Percentiles rank a stretch among this genome's conserved stretches.
Evolutionary conservation across 1,140 invertebrate genomes (phyloP).

Genomic region (Daktulosphaira vitifoliae): DNA sequence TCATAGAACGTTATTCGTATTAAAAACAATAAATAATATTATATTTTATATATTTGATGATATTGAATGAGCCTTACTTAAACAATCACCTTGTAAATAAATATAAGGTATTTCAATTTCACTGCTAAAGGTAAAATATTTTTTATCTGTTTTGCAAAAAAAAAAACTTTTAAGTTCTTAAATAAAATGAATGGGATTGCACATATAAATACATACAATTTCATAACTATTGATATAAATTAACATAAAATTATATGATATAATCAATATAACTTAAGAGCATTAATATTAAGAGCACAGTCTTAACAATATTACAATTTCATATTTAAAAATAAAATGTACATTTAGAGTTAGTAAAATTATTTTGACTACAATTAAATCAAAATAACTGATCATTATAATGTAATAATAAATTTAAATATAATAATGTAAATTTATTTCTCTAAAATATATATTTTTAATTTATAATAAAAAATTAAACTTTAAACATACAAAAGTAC

Average conservation of each 20-base stretch:
- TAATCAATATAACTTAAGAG: slow-evolving; percentile 11
- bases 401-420: background rate
- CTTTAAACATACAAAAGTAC: too few species aligned
- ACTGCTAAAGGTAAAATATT: too few species aligned
- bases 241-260: background rate
- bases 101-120: too few species aligned
- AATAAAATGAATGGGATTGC: slow-evolving; percentile 1
- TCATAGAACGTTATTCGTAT: too few species aligned
- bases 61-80: too few species aligned
- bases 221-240: slow-evolving; percentile 15
- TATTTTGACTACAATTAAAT: background rate
- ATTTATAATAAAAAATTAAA: background rate
- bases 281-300: slow-evolving; percentile 16
- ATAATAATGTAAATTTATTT: background rate
- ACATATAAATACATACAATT: slow-evolving; percentile 11
- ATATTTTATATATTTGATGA: too few species aligned
- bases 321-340: slow-evolving; percentile 7
- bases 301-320: slow-evolving; percentile 14
- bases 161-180: background rate
- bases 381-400: background rate
- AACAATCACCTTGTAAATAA: too few species aligned
- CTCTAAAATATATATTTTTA: slow-evolving; percentile 1
- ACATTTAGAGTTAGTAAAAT: slow-evolving; percentile 19
- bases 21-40: too few species aligned
- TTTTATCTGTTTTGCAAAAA: too few species aligned